Evolutionary conservation across 53 echinoderm and acorn worm species (phyloP).

Genomic region (Crossaster papposus): DNA sequence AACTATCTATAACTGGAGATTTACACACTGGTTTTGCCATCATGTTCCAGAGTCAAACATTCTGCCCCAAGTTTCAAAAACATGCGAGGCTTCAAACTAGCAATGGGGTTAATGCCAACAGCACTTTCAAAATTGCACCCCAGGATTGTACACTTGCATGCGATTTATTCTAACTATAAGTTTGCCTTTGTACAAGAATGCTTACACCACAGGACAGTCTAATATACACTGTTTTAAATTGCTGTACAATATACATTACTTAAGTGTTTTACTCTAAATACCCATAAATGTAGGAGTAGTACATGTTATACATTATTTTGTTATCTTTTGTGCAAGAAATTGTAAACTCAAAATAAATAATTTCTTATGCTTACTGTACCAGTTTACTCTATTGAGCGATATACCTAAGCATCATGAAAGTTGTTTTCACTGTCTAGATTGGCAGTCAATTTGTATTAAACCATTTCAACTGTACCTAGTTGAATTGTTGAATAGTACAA

Average conservation of each 20-base stretch:
- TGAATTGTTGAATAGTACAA: too few species aligned
- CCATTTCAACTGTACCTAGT: background rate
- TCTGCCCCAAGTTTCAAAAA: background rate
- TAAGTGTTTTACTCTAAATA: background rate
- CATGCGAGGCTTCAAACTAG: background rate
- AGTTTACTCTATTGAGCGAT: background rate
- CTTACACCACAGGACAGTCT: slow-evolving; percentile 9
- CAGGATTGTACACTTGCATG: background rate
- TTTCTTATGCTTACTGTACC: background rate
- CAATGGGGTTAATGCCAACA: background rate
- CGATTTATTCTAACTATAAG: background rate
- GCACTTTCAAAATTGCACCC: background rate
- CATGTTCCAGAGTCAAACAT: background rate
- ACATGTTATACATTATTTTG: too few species aligned
- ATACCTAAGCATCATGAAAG: background rate
- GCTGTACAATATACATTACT: slow-evolving; percentile 32
- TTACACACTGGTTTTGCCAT: background rate
- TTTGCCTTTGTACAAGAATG: background rate
- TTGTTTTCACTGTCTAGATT: background rate
- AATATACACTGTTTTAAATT: slow-evolving; percentile 12
- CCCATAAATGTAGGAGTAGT: background rate
- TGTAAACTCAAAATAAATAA: background rate
- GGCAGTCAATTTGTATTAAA: background rate
- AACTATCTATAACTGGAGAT: background rate
- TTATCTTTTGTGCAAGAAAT: background rate